Evolutionary conservation across 1,140 invertebrate species (phyloP), one percentile per base, ranked within the genome.

Genomic region (Andrena cerasifolii): DNA sequence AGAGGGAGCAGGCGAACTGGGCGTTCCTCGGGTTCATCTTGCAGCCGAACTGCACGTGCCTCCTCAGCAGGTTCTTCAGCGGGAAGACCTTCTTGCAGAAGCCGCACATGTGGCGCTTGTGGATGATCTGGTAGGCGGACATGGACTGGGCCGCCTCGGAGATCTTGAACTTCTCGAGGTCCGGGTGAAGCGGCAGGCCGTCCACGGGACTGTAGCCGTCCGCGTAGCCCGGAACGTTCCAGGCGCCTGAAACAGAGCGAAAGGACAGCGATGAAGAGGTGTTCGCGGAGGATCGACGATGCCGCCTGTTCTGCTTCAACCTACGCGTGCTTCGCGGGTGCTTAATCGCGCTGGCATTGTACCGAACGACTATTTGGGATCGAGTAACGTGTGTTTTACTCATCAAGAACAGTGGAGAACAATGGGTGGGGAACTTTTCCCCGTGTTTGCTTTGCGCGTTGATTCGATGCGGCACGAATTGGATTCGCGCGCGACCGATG

Each of bases 41-140:
- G 79, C 93, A 93, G 40, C 85, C 86, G 51, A 89, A 90, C 53
- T 92, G 90, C 62, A 93, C 82, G 72, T 93, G 93, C 7, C 91
- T 84, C 28, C 91, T 92, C 1, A 93, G 80, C 24, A 92, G 80
- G 4, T 88, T 91, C 70, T 89, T 92, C 31, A 90, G 75, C 0
- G 83, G 84, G 71, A 92, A 93, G 16, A 86, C 79, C 26, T 91
- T 90, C 61, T 89, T 91, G 72, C 93, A 93, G 75, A 89, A 89
- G 0, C 86, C 80, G 72, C 93, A 93, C 4, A 66, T 45, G 56
- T 90, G 79, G 1, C 80, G 83, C 49, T 88, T 90, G 62, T 87
- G 59, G 3, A 76, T 8, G 47, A 43, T 21, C 49, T 33, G 31
- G 28, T 16, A 43, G 56, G 28, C 47, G 45, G 26, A 24, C 24